Evolutionary conservation across 2,113 vertebrate species (phyloP).

Genomic region (Parus major): DNA sequence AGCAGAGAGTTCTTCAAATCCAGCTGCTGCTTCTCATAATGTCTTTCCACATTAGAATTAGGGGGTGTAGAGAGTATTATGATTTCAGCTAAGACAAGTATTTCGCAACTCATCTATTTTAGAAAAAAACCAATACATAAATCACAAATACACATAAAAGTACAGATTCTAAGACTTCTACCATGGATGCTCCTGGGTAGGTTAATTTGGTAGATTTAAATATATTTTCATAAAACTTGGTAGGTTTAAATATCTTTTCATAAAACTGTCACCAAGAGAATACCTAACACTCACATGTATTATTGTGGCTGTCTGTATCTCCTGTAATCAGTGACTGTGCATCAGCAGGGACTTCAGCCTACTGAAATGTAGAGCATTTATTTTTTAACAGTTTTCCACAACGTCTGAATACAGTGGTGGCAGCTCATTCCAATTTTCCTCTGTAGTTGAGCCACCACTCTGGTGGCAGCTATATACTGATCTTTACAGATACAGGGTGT

Average conservation of each 20-base stretch:
- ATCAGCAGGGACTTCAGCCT: neutral
- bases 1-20: neutral
- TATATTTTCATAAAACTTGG: neutral
- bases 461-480: neutral
- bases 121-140: neutral
- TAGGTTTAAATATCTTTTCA: neutral
- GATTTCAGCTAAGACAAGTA: neutral
- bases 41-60: neutral
- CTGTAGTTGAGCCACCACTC: neutral
- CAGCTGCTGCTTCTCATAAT: neutral
- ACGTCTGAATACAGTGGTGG: neutral
- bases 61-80: neutral
- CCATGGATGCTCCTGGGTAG: neutral
- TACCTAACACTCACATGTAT: neutral
- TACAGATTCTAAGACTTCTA: neutral
- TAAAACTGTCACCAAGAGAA: neutral
- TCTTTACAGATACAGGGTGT: neutral
- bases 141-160: neutral
- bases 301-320: neutral
- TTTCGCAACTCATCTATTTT: neutral
- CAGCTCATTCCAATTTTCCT: neutral
- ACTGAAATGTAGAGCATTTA: neutral
- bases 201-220: neutral
- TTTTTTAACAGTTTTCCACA: neutral
- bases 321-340: neutral